Evolutionary conservation across 2,113 vertebrate genomes (phyloP), one percentile per base, ranked within the genome.

Genomic region (Tautogolabrus adspersus): DNA sequence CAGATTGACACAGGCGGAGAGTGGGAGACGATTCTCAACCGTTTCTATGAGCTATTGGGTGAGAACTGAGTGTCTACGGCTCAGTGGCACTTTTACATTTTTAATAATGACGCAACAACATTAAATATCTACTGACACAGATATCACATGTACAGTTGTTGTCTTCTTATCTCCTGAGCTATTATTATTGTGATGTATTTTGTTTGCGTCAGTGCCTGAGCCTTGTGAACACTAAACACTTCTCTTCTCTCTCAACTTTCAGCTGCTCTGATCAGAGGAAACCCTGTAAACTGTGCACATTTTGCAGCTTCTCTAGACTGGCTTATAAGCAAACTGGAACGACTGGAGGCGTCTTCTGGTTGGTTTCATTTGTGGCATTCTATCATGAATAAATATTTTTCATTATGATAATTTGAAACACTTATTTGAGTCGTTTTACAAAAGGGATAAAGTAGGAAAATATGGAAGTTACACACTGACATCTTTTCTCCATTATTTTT

Each of bases 271-370:
- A 97, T 98, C 89, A 92, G 94, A 82, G 96, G 96, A 81, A 98
- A 99, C 93, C 95, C 95, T 76, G 95, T 92, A 85, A 99, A 98
- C 88, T 98, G 97, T 92, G 96, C 97, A 86, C 96, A 96, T 0
- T 98, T 99, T 93, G 97, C 97, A 12, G 88, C 94, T 71, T 98
- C 97, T 22, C 92, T 98, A 6, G 97, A 99, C 51, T 99, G 97
- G 97, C 79, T 98, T 22, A 96, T 98, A 78, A 95, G 96, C 93
- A 95, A 96, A 86, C 84, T 99, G 75, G 97, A 99, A 85, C 93
- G 93, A 68, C 85, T 97, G 46, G 97, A 98, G 89, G 97, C 96
- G 15, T 98, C 97, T 57, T 95, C 96, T 75, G 97, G 97, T 98
- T 93, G 5, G 95, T 81, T 85, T 13, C 15, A 70, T 59, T 66